phyloP scores from a whole-genome alignment of 2,888 invertebrate species.

The Proisotoma minuta region DNA sequence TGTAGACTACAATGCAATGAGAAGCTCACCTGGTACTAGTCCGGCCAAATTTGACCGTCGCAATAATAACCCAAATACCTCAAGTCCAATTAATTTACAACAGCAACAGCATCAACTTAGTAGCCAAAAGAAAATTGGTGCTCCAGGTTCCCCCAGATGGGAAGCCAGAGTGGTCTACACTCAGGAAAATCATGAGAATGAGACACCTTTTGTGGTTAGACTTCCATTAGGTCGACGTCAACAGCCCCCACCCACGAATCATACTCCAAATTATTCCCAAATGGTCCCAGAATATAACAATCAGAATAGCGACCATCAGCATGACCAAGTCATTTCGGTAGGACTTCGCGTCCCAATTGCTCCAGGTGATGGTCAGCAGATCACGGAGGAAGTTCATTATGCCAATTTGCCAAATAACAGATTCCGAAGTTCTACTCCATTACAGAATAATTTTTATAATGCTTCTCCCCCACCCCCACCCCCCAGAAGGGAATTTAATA shows the following conservation, averaged over 20 bases:
- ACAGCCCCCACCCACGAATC: not conserved
- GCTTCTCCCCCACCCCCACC: conserved; percentile 43
- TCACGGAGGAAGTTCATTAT: conserved; percentile 36
- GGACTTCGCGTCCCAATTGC: conserved; percentile 40
- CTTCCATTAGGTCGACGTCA: conserved; percentile 30
- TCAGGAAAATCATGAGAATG: conserved; percentile 35
- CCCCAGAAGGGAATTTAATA: conserved; percentile 38
- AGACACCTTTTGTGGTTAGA: conserved; percentile 37
- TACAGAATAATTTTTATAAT: conserved; percentile 12
- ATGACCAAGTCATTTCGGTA: conserved; percentile 41
- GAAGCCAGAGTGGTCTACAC: conserved; percentile 46
- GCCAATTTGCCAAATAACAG: conserved; percentile 38
- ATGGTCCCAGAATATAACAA: conserved; percentile 5
- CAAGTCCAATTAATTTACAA: not conserved
- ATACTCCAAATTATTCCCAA: not conserved
- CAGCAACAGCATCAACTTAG: conserved; percentile 15
- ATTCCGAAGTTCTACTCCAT: conserved; percentile 26
- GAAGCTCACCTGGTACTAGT: conserved; percentile 31
- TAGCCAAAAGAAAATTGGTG: conserved; percentile 24
- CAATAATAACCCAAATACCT: conserved; percentile 9
- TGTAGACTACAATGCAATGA: conserved; percentile 13
- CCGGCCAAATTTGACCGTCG: conserved; percentile 33
- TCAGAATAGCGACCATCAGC: conserved; percentile 32
- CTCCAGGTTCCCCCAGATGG: conserved; percentile 40
- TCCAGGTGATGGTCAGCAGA: not conserved